These are phyloP conservation scores for Molanna angustata DNA, from an alignment of 2,888 invertebrate genomes.

Conservation along the genomic window DNA sequence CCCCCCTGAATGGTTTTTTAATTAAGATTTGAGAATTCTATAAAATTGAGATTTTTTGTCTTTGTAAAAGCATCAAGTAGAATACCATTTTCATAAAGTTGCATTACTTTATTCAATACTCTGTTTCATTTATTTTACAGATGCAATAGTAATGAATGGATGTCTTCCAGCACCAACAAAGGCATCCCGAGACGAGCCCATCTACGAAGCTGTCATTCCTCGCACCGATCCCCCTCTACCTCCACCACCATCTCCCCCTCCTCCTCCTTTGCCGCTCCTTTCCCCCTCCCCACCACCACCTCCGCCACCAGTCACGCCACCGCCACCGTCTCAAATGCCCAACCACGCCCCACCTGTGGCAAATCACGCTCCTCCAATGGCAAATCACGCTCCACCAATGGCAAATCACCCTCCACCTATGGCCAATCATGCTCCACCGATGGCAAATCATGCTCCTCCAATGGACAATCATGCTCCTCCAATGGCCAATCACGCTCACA, in stretches of 20 bases:
- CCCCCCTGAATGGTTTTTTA: no score
- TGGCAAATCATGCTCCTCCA: background rate
- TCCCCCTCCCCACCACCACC: constrained; percentile 46
- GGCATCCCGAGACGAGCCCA: constrained; percentile 62
- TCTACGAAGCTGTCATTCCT: constrained; percentile 82
- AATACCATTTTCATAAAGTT: no score
- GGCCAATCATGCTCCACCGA: constrained; percentile 16
- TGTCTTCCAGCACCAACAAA: constrained; percentile 31
- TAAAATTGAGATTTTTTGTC: no score
- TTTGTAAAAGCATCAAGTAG: no score
- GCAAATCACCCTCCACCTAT: constrained; percentile 31
- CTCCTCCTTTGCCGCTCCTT: constrained; percentile 44
- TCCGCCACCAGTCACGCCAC: constrained; percentile 41
- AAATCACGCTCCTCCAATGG: constrained; percentile 30
- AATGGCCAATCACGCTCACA: constrained; percentile 4
- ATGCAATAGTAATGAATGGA: constrained; percentile 24
- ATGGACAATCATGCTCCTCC: background rate
- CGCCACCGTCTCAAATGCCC: constrained; percentile 31
- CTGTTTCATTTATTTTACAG: no score
- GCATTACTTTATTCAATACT: no score
- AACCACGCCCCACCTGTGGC: constrained; percentile 31
- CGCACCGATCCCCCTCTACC: constrained; percentile 53
- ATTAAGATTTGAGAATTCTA: no score
- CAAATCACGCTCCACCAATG: constrained; percentile 22
- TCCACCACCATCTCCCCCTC: constrained; percentile 36